Base-by-base conservation (phyloP, 2,113 vertebrate genomes). In the Malurus elegans region DNA sequence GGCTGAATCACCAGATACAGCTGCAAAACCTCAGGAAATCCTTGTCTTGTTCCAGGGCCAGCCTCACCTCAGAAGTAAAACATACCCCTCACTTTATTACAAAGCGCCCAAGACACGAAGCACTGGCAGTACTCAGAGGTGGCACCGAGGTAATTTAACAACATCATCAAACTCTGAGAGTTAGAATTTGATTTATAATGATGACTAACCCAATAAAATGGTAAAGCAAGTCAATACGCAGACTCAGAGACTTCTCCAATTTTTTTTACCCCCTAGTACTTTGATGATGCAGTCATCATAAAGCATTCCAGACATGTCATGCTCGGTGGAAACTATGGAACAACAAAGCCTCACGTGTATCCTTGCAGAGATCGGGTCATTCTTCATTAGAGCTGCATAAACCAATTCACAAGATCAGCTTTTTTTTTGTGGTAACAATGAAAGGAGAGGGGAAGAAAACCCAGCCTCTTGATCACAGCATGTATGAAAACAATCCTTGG, bases 181-280 rank as follows among this genome's bases (percentile, higher is more conserved):
- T 44, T 93, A 83, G 87, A 26, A 79, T 95, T 97, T 92, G 83
- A 87, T 97, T 98, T 98, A 98, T 95, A 97, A 96, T 70, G 70
- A 95, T 98, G 98, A 98, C 94, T 98, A 97, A 98, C 57, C 87
- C 84, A 95, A 97, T 98, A 97, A 98, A 98, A 96, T 74, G 85
- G 90, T 38, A 96, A 96, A 98, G 95, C 97, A 97, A 98, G 97
- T 97, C 97, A 97, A 97, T 95, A 96, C 86, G 90, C 96, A 97
- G 96, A 93, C 96, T 98, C 95, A 88, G 93, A 92, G 94, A 75
- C 78, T 92, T 82, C 96, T 96, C 58, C 83, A 86, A 14, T 28
- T 74, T 94, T 72, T 95, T 95, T 86, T 70, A 69, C 78, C 92
- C 89, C 48, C 73, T 86, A 90, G 94, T 97, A 79, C 69, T 97